Evolutionary conservation across 2,797 vertebrate genomes (phyloP).

Genomic region (Parauchenoglanis ngamensis): DNA sequence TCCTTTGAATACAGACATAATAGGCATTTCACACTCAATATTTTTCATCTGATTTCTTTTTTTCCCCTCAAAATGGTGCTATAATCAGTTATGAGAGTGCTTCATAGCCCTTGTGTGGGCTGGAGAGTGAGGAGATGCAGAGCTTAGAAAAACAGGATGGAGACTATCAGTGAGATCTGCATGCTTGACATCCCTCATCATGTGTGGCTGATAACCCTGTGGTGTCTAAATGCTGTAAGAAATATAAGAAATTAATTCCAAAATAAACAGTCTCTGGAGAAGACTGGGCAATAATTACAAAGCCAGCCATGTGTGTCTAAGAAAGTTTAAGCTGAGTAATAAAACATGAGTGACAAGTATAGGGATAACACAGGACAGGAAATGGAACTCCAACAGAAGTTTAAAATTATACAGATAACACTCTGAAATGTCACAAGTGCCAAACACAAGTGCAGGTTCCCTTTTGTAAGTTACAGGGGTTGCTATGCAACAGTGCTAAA

Average conservation of each 20-base stretch:
- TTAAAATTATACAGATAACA: not conserved
- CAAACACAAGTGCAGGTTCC: not conserved
- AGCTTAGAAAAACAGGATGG: constrained; percentile 56
- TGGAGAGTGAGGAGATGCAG: constrained; percentile 18
- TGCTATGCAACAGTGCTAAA: constrained; percentile 53
- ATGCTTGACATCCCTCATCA: constrained; percentile 54
- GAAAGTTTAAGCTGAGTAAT: not conserved
- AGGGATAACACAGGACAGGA: not conserved
- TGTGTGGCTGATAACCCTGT: constrained; percentile 60
- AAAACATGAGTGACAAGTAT: not conserved
- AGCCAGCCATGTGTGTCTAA: not conserved
- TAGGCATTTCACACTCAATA: not conserved
- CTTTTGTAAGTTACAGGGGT: constrained; percentile 47
- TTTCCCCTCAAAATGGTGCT: not conserved
- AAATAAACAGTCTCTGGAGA: constrained; percentile 13
- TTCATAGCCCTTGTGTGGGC: not conserved
- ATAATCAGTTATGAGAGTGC: not conserved
- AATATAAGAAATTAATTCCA: constrained; percentile 27
- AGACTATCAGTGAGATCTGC: constrained; percentile 50
- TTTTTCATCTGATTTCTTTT: not conserved
- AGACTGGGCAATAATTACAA: constrained; percentile 1
- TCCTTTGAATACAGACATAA: not conserved
- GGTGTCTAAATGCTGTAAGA: constrained; percentile 56
- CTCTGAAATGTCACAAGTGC: not conserved
- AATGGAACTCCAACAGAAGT: not conserved